These are phyloP conservation scores for Protula sp. DNA, from an alignment of 2,888 invertebrate species.

Conservation along the genomic window DNA sequence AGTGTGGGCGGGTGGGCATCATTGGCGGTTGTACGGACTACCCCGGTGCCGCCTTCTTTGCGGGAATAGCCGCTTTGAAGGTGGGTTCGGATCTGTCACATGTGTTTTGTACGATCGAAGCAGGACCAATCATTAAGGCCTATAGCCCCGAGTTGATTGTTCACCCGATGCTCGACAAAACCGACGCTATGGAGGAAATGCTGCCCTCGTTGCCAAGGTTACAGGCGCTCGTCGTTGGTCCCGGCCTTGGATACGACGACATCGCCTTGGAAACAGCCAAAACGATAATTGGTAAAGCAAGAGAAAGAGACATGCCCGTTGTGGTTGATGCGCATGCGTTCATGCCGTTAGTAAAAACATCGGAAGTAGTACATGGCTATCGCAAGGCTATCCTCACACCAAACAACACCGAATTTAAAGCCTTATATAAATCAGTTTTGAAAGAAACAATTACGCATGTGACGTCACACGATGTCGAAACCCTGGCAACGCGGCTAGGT, in stretches of 20 bases:
- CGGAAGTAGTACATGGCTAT: conserved; percentile 67
- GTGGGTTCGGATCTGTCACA: conserved; percentile 78
- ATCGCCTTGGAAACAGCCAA: conserved; percentile 62
- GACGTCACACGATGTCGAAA: not conserved
- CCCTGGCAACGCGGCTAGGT: conserved; percentile 42
- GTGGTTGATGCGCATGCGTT: conserved; percentile 90
- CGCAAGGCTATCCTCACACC: conserved; percentile 77
- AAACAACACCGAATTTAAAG: conserved; percentile 79
- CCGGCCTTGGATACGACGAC: conserved; percentile 78
- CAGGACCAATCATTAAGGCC: conserved; percentile 84
- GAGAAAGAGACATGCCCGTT: conserved; percentile 64
- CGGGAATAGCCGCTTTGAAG: conserved; percentile 82
- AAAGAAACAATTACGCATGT: not conserved
- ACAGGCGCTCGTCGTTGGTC: conserved; percentile 84
- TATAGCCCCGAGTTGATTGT: conserved; percentile 97
- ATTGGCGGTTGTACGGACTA: conserved; percentile 93
- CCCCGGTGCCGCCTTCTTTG: conserved; percentile 95
- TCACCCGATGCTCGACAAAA: conserved; percentile 69
- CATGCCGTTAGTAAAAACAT: conserved; percentile 67
- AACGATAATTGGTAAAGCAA: conserved; percentile 60
- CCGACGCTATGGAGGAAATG: conserved; percentile 61
- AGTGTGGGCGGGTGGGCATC: conserved; percentile 84
- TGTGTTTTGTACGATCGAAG: conserved; percentile 81
- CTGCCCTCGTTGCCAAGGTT: conserved; percentile 76
- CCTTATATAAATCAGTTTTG: too few species aligned